Conservation (phyloP, 2,797 vertebrate species). For the Gymnothorax reevesii region DNA sequence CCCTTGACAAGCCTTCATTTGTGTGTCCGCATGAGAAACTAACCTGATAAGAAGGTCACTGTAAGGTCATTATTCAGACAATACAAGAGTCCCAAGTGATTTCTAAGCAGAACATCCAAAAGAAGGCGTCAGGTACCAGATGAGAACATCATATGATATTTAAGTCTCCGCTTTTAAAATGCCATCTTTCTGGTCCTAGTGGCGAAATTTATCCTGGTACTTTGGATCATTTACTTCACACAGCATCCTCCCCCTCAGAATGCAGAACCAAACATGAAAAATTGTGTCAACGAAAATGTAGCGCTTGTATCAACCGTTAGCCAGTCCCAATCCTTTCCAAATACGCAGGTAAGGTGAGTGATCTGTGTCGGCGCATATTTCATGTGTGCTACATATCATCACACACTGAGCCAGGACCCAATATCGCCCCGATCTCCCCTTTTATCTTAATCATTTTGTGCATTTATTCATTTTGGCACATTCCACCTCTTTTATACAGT, state of each 20-base stretch:
- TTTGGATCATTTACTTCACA: background rate
- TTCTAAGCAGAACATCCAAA: background rate
- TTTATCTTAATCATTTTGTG: no score
- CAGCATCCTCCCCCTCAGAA: background rate
- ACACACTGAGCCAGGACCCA: no score
- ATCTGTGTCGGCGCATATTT: background rate
- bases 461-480: no score
- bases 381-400: no score
- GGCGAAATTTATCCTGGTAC: background rate
- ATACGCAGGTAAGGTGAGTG: background rate
- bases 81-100: background rate
- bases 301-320: background rate
- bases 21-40: background rate
- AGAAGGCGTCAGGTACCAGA: background rate
- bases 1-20: slow-evolving; percentile 12
- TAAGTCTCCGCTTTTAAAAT: background rate
- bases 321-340: background rate
- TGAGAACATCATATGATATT: background rate
- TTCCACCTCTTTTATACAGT: no score
- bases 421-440: no score
- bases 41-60: background rate
- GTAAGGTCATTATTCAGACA: background rate
- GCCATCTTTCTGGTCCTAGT: background rate
- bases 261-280: no score
- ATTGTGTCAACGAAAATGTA: background rate